Evolutionary conservation across 2,888 invertebrate species (phyloP).

Genomic region (Hypercompe scribonia): DNA sequence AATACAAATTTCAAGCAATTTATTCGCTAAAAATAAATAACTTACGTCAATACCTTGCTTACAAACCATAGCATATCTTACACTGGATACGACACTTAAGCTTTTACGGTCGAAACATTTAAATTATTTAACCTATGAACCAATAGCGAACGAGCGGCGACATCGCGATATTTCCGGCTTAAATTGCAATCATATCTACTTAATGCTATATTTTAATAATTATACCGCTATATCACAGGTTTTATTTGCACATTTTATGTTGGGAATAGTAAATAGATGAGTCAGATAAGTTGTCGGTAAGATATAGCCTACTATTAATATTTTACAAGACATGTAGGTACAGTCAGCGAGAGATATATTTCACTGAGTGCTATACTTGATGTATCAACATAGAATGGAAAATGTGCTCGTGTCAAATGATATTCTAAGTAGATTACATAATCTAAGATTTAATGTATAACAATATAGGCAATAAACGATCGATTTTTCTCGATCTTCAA

Average conservation of each 20-base stretch:
- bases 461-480: too few relatives aligned
- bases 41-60: not conserved
- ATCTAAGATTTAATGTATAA: too few relatives aligned
- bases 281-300: slow-evolving; percentile 4
- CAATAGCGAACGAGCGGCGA: slow-evolving; percentile 23
- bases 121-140: slow-evolving; percentile 51
- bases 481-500: too few relatives aligned
- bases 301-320: slow-evolving; percentile 3
- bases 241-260: slow-evolving; percentile 29
- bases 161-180: slow-evolving; percentile 35
- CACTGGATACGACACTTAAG: not conserved
- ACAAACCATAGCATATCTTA: slow-evolving; percentile 2
- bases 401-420: not conserved
- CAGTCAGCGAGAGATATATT: slow-evolving; percentile 3
- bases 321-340: slow-evolving; percentile 6
- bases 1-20: not conserved
- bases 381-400: too few relatives aligned
- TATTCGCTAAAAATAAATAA: not conserved
- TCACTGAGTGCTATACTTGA: not conserved
- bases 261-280: slow-evolving; percentile 5
- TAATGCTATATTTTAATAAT: slow-evolving; percentile 34
- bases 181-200: slow-evolving; percentile 40
- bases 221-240: slow-evolving; percentile 20
- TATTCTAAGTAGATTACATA: too few relatives aligned
- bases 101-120: slow-evolving; percentile 43